Evolutionary conservation across 2,888 invertebrate genomes (phyloP), one percentile per base, ranked within the genome.

Genomic region (Coremacera marginata): DNA sequence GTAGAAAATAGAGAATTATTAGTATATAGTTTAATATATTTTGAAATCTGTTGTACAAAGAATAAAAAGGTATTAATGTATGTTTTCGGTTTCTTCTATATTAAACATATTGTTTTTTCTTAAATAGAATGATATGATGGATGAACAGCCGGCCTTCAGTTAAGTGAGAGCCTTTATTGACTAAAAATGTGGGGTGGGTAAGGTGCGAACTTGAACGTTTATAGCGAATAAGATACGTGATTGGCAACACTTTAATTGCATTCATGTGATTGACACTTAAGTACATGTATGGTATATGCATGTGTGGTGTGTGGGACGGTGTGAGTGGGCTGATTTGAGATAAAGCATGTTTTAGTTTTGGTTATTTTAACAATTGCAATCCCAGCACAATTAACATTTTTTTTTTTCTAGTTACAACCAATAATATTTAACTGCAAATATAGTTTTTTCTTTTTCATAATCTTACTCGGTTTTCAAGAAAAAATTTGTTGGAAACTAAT

Each of bases 1-100:
- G 65, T 65, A 22, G 55, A 67, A 71, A 74, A 74, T 67, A 74
- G 67, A 74, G 55, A 74, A 67, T 25, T 22, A 67, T 74, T 74
- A 74, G 74, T 67, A 67, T 73, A 34, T 63, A 51, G 2, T 22
- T 70, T 31, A 22, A 44, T 60, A 22, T 52, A 49, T 51, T 14
- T 70, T 51, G 25, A 25, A 25, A 51, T 70, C n/a, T 27, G 62
- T 74, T 77, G 65, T 57, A 27, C 49, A 34, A 70, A 68, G 65
- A 63, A 31, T 63, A n/a, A 34, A 16, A 57, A 60, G 27, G 22
- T n/a, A n/a, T 22, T 11, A 8, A 19, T 51, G 25, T 9, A 44
- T 60, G 7, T 11, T 71, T 60, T 52, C 34, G 55, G 7, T 37
- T 22, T 67, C n/a, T n/a, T 31, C 8, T 16, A 14, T 1, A 11